A percentile compares a stretch with the other conserved stretches of the same genome.
These are phyloP conservation scores for Drosophila nr. perissopoda DNA, from an alignment of 2,888 invertebrate species.

Conservation along the genomic window DNA sequence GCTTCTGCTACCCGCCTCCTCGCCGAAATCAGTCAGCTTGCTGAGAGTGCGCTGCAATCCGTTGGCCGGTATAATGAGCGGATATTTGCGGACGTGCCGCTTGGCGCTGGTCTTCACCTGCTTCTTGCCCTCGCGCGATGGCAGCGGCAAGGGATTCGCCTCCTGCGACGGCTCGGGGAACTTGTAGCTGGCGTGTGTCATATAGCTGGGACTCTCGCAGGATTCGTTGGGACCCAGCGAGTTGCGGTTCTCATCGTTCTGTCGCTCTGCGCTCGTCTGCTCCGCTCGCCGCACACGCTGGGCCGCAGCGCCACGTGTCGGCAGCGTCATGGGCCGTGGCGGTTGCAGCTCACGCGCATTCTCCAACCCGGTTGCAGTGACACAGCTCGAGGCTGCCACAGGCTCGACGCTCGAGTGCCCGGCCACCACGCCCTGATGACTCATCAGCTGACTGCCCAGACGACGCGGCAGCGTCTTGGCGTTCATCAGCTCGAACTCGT, in stretches of 20 bases:
- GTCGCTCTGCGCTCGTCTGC: constrained; percentile 31
- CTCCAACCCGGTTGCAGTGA: not conserved
- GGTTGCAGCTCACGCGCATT: constrained; percentile 66
- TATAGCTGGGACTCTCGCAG: constrained; percentile 85
- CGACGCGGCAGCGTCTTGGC: constrained; percentile 82
- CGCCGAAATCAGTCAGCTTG: constrained; percentile 85
- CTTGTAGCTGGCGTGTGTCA: constrained; percentile 82
- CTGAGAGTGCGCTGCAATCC: constrained; percentile 88
- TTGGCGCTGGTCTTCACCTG: constrained; percentile 87
- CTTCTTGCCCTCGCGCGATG: constrained; percentile 88
- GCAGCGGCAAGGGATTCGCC: constrained; percentile 90
- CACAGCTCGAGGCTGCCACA: not conserved
- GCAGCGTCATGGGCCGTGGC: constrained; percentile 84
- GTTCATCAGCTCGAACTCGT: constrained; percentile 81
- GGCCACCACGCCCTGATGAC: constrained; percentile 27
- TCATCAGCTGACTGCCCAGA: constrained; percentile 56
- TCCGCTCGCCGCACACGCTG: constrained; percentile 78
- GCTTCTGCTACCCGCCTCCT: constrained; percentile 35
- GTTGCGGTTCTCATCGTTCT: constrained; percentile 58
- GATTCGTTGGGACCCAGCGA: constrained; percentile 52
- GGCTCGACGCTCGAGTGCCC: constrained; percentile 9
- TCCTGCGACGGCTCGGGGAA: constrained; percentile 75
- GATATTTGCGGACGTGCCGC: constrained; percentile 92
- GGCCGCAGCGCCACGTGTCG: constrained; percentile 82
- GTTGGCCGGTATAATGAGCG: constrained; percentile 90